Evolutionary conservation across 2,797 vertebrate genomes (phyloP), one percentile per base, ranked within the genome.

Genomic region (Lophotriccus pileatus): DNA sequence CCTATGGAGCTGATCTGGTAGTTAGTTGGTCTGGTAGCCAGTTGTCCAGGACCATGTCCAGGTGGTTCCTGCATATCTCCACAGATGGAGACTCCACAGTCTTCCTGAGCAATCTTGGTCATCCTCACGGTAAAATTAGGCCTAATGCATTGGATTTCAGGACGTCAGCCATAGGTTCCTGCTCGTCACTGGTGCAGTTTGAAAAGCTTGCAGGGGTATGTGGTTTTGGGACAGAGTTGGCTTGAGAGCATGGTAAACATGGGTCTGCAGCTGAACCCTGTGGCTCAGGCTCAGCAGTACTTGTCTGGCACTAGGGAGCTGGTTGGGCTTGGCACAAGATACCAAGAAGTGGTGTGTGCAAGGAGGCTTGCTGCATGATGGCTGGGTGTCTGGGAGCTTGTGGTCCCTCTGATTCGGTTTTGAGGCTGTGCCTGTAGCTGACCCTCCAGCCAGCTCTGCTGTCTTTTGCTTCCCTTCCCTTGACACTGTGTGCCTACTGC

Each of bases 211-310:
- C 36, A 14, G 24, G 2, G 3, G 0, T 7, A 9, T 28, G 56
- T 77, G 34, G 17, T 37, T 74, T 36, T 47, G 34, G 19, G 21
- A n/a, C 3, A 1, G 34, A 74, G 56, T 56, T 63, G 74, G 12
- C 39, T 68, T 72, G 50, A 53, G 39, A 0, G 0, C 8, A 1
- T 0, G 2, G 53, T 12, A 34, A 49, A 9, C 0, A 0, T 12
- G 30, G 30, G 6, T 72, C 52, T 89, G 49, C 66, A 78, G 25
- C 50, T 68, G 83, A 84, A n/a, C 15, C 7, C 19, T 2, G 0
- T 81, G 43, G 4, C 60, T 68, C 0, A 0, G 60, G 19, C 32
- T 92, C 1, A 1, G 49, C 27, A 59, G 2, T 37, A 39, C 50
- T 47, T 64, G 25, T 7, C 19, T 85, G 67, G 14, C 13, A 23